These are phyloP conservation scores for Actinostola sp. DNA, from an alignment of 92 coral and sea anemone genomes.

Conservation along the genomic window DNA sequence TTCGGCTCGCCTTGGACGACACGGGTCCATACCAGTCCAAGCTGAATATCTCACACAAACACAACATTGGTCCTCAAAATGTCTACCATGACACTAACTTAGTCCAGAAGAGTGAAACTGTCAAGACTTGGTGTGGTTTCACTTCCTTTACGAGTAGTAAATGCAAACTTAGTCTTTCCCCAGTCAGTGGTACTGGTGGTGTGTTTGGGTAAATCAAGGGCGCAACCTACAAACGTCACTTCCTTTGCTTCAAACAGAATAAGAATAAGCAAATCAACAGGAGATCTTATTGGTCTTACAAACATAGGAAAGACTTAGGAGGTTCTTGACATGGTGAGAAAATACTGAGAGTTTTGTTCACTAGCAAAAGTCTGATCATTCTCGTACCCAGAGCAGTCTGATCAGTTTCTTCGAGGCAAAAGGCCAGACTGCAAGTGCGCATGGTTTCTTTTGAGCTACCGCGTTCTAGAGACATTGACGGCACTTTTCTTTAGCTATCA, in stretches of 20 bases:
- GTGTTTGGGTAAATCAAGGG: conserved; percentile 20
- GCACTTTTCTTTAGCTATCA: too few relatives aligned
- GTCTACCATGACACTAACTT: background rate
- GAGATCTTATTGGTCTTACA: background rate
- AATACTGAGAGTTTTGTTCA: background rate
- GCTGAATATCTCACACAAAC: conserved; percentile 11
- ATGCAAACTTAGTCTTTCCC: conserved; percentile 1
- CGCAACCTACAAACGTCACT: conserved; percentile 37
- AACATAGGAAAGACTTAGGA: background rate
- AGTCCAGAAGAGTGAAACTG: background rate
- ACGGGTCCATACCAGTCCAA: conserved; percentile 32
- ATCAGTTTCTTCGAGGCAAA: too few relatives aligned
- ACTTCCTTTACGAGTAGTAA: conserved; percentile 19
- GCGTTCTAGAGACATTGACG: too few relatives aligned
- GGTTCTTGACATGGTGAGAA: conserved; percentile 6
- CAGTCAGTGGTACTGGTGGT: conserved; percentile 12
- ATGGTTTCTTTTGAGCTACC: too few relatives aligned
- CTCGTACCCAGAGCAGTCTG: too few relatives aligned
- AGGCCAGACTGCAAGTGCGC: too few relatives aligned
- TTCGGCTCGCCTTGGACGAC: conserved; percentile 35
- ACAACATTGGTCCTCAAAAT: conserved; percentile 4
- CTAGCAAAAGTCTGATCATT: background rate
- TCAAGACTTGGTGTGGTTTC: conserved; percentile 10
- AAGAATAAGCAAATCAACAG: background rate
- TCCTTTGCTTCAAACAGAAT: conserved; percentile 14